Percentiles rank a stretch among this genome's conserved stretches.
phyloP scores from a whole-genome alignment of 2,888 invertebrate genomes.

The Eupithecia subfuscata region DNA sequence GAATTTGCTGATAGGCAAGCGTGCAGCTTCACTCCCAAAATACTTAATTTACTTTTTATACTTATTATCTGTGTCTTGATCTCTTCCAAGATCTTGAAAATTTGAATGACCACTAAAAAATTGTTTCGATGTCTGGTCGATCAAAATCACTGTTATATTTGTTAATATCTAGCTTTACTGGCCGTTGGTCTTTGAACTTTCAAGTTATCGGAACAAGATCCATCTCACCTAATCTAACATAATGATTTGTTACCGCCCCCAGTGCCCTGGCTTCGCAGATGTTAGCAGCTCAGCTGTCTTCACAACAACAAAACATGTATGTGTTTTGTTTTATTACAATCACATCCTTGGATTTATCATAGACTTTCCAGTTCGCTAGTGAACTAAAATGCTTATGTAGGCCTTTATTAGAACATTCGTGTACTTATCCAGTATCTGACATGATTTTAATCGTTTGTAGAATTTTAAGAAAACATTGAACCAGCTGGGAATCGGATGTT shows the following conservation, averaged over 20 bases:
- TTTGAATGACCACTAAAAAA: neutral
- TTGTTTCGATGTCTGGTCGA: neutral
- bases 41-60: neutral
- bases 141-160: neutral
- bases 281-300: conserved; percentile 96
- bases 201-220: conserved; percentile 26
- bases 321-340: conserved; percentile 84
- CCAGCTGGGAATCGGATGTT: neutral
- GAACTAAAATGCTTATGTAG: neutral
- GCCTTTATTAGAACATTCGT: neutral
- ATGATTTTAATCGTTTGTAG: neutral
- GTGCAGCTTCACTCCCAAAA: conserved; percentile 66
- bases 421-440: neutral
- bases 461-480: neutral
- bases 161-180: neutral
- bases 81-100: conserved; percentile 2
- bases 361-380: conserved; percentile 18
- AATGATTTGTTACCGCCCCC: conserved; percentile 87
- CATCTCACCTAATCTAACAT: conserved; percentile 67
- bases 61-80: neutral
- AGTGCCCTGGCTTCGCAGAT: conserved; percentile 99
- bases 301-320: conserved; percentile 97
- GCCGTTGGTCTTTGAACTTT: neutral
- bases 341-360: conserved; percentile 65
- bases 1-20: conserved; percentile 47